A percentile compares a stretch with the other conserved stretches of the same genome.
Evolutionary conservation across 2,888 invertebrate species (phyloP).

Genomic region (Cyclophora punctaria): DNA sequence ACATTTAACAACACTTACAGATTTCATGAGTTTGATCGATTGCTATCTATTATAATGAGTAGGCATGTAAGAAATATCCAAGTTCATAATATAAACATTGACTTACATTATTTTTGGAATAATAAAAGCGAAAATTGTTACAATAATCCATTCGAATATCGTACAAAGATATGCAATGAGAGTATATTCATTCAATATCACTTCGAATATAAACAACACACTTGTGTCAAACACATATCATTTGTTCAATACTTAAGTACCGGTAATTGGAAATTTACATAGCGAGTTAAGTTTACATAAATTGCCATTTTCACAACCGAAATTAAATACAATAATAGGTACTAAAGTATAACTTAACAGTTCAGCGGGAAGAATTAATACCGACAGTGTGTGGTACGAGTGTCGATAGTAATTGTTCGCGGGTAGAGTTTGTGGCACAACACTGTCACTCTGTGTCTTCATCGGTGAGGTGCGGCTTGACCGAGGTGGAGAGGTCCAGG

Average conservation of each 20-base stretch:
- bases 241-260: slow-evolving; percentile 59
- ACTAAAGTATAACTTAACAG: slow-evolving; percentile 64
- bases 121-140: slow-evolving; percentile 7
- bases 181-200: slow-evolving; percentile 38
- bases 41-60: no score
- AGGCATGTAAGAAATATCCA: no score
- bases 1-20: no score
- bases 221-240: slow-evolving; percentile 68
- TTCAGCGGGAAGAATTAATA: slow-evolving; percentile 44
- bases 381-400: slow-evolving; percentile 32
- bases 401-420: slow-evolving; percentile 44
- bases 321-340: slow-evolving; percentile 70
- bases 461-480: slow-evolving; percentile 30
- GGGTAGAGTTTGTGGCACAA: slow-evolving; percentile 52
- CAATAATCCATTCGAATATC: slow-evolving; percentile 9
- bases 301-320: slow-evolving; percentile 75
- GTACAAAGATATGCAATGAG: slow-evolving; percentile 49
- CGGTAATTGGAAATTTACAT: slow-evolving; percentile 63
- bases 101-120: slow-evolving; percentile 7
- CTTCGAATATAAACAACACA: slow-evolving; percentile 55
- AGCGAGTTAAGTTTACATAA: slow-evolving; percentile 65
- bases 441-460: slow-evolving; percentile 61
- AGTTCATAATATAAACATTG: background rate
- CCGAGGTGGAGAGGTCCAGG: slow-evolving; percentile 50
- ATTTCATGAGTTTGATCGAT: no score